Evolutionary conservation across 2,113 vertebrate species (phyloP).

Genomic region (Natator depressus): DNA sequence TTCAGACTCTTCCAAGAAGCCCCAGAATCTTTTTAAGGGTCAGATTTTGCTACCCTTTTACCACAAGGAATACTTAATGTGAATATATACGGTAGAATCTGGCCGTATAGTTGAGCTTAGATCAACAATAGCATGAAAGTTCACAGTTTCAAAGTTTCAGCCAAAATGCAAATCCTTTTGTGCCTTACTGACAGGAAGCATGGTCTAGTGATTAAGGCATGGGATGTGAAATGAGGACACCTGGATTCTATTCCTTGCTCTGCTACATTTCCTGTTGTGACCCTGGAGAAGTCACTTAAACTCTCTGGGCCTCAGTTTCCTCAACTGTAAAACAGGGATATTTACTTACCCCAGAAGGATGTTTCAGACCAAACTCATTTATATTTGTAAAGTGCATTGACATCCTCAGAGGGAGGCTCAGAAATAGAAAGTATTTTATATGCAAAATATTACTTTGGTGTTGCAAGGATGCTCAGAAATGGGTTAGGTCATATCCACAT

Average conservation of each 20-base stretch:
- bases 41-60: neutral
- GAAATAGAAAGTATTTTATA: neutral
- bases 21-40: constrained; percentile 5
- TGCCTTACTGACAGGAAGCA: neutral
- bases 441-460: neutral
- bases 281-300: neutral
- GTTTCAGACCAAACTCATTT: neutral
- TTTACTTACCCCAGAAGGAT: neutral
- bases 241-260: neutral
- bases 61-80: neutral
- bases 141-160: neutral
- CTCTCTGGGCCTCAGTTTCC: neutral
- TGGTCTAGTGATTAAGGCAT: neutral
- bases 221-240: neutral
- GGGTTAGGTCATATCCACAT: neutral
- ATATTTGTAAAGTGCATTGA: neutral
- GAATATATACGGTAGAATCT: neutral
- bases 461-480: neutral
- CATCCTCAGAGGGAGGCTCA: neutral
- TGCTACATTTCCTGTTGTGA: neutral
- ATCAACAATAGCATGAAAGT: neutral
- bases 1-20: constrained; percentile 8
- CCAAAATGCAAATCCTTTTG: neutral
- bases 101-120: neutral
- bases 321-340: neutral